Evolutionary conservation across 1,140 invertebrate species (phyloP).

Genomic region (Drosophila cardini): DNA sequence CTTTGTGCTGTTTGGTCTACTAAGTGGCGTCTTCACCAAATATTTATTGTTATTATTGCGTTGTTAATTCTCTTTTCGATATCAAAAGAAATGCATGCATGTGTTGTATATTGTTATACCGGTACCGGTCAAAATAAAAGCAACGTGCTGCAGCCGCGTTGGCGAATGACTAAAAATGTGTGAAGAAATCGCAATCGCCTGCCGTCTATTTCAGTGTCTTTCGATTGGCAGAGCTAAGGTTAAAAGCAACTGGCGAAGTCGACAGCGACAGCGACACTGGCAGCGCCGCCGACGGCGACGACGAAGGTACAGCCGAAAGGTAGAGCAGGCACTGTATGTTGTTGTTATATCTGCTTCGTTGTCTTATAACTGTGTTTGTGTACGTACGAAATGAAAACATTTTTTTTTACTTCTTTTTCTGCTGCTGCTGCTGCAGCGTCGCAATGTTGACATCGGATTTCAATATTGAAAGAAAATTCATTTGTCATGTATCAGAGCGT

Average conservation of each 20-base stretch:
- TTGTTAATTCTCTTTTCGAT: slow-evolving; percentile 23
- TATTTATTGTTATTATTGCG: slow-evolving; percentile 17
- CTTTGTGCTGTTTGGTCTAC: background rate
- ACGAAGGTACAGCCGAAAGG: slow-evolving; percentile 56
- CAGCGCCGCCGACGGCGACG: slow-evolving; percentile 7
- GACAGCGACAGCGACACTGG: slow-evolving; percentile 8
- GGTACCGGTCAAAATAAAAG: slow-evolving; percentile 33
- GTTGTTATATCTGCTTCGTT: slow-evolving; percentile 50
- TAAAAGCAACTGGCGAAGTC: slow-evolving; percentile 60
- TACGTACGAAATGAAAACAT: slow-evolving; percentile 16
- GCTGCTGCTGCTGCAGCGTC: slow-evolving; percentile 31
- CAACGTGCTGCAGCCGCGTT: slow-evolving; percentile 35
- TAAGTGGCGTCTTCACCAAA: slow-evolving; percentile 15
- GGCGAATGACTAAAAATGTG: slow-evolving; percentile 49
- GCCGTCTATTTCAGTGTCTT: slow-evolving; percentile 48
- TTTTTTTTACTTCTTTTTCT: slow-evolving; percentile 41
- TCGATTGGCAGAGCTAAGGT: slow-evolving; percentile 68
- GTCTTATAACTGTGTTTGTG: slow-evolving; percentile 50
- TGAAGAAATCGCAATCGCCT: slow-evolving; percentile 48
- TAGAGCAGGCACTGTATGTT: slow-evolving; percentile 49
- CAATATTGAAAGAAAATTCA: slow-evolving; percentile 56
- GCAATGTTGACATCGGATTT: slow-evolving; percentile 35
- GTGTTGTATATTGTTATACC: slow-evolving; percentile 5
- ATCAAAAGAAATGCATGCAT: slow-evolving; percentile 3
- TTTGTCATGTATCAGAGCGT: slow-evolving; percentile 50